These are phyloP conservation scores for Psophia crepitans DNA, from an alignment of 2,113 vertebrate species.

Conservation along the genomic window DNA sequence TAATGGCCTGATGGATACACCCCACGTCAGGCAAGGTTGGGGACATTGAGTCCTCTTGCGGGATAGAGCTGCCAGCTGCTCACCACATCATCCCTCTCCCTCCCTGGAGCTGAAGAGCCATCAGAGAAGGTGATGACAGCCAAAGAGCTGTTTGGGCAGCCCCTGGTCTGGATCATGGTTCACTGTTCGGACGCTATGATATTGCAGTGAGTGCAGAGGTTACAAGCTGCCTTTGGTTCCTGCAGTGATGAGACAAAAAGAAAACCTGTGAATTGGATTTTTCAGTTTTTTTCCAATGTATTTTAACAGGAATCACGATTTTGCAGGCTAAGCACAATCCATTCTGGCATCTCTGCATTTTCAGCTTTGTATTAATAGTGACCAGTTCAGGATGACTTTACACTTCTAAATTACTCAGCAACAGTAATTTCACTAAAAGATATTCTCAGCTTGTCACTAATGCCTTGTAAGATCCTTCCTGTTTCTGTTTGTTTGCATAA, in stretches of 20 bases:
- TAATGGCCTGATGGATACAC: not conserved
- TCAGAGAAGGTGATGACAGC: not conserved
- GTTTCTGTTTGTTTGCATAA: not conserved
- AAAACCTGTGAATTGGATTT: not conserved
- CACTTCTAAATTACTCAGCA: not conserved
- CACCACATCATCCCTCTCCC: rapidly evolving
- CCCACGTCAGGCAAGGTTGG: not conserved
- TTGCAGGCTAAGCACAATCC: not conserved
- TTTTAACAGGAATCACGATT: not conserved
- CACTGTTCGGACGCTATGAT: rapidly evolving
- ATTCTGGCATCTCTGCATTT: not conserved
- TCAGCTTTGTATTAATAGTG: not conserved
- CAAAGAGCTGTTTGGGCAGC: not conserved
- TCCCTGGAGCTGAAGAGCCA: not conserved
- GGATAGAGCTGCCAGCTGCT: not conserved
- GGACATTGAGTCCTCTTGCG: not conserved
- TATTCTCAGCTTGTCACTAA: not conserved
- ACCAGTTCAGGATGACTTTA: not conserved
- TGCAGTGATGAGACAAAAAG: not conserved
- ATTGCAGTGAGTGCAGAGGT: rapidly evolving
- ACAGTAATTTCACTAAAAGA: not conserved
- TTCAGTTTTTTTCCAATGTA: not conserved
- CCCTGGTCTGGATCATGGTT: rapidly evolving
- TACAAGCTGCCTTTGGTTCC: not conserved
- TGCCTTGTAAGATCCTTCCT: not conserved